Conservation (phyloP, 2,888 invertebrate species). For the Macropis europaea region DNA sequence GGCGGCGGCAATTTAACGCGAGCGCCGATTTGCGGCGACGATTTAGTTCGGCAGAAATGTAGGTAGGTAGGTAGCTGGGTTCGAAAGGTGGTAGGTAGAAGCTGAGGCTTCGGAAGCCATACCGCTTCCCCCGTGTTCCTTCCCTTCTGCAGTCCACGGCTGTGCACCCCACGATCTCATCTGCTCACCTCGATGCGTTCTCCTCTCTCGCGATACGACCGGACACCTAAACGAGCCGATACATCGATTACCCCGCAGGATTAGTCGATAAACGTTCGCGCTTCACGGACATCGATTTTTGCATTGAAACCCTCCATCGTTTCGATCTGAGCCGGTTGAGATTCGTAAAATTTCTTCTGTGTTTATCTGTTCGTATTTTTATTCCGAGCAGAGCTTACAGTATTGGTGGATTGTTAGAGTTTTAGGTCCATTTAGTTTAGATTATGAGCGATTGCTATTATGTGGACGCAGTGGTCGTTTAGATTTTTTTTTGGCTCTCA, state of each 20-base stretch:
- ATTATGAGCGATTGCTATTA: too few species aligned
- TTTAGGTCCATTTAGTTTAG: too few species aligned
- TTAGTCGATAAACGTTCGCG: too few species aligned
- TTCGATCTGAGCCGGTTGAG: too few species aligned
- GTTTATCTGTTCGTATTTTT: too few species aligned
- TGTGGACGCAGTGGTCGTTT: too few species aligned
- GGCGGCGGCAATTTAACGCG: constrained; percentile 47
- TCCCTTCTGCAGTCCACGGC: constrained; percentile 45
- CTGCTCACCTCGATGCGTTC: constrained; percentile 48
- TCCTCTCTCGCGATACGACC: constrained; percentile 23
- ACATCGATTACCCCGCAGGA: constrained; percentile 11
- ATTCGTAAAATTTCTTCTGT: too few species aligned
- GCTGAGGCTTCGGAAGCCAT: constrained; percentile 77
- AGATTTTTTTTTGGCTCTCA: too few species aligned
- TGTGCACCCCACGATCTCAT: constrained; percentile 52
- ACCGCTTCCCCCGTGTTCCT: constrained; percentile 68
- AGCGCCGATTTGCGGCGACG: constrained; percentile 66
- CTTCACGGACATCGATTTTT: too few species aligned
- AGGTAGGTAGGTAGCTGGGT: constrained; percentile 68
- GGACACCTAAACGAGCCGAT: neutral
- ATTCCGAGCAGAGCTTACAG: too few species aligned
- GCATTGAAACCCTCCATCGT: too few species aligned
- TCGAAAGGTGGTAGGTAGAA: constrained; percentile 57
- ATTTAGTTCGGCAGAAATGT: constrained; percentile 67
- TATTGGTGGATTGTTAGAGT: too few species aligned